Percentiles rank a stretch among this genome's conserved stretches.
These are phyloP conservation scores for Timema podura DNA, from an alignment of 2,888 invertebrate genomes.

Conservation along the genomic window DNA sequence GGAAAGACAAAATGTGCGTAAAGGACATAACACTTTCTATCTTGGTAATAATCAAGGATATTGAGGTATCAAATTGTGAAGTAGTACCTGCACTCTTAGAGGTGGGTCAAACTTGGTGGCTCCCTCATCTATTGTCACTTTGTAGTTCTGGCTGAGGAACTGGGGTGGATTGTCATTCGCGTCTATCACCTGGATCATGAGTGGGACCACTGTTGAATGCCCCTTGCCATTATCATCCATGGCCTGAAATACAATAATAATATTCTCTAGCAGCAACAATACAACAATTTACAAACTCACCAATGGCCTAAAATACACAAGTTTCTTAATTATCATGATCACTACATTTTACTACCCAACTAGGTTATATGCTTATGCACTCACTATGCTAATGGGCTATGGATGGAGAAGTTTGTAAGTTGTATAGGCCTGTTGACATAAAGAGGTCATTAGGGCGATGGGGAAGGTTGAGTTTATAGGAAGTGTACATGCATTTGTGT, in stretches of 20 bases:
- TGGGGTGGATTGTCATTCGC: slow-evolving; percentile 86
- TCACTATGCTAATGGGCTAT: no score
- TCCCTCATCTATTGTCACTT: slow-evolving; percentile 81
- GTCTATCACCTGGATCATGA: slow-evolving; percentile 75
- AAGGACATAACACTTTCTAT: neutral
- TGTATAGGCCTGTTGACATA: no score
- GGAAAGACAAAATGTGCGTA: neutral
- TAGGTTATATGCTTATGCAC: no score
- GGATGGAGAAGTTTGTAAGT: no score
- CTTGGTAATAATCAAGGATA: neutral
- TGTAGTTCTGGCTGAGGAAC: slow-evolving; percentile 72
- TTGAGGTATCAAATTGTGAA: neutral
- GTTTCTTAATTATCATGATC: no score
- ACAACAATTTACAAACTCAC: neutral
- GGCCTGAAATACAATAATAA: slow-evolving; percentile 52
- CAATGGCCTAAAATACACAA: neutral
- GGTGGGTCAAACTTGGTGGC: slow-evolving; percentile 75
- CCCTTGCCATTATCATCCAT: slow-evolving; percentile 80
- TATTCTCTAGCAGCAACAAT: neutral
- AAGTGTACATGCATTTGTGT: no score
- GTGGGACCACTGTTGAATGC: slow-evolving; percentile 70
- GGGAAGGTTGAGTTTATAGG: no score
- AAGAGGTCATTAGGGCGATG: no score
- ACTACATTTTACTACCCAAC: no score
- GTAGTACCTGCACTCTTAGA: slow-evolving; percentile 37